Evolutionary conservation across 2,888 invertebrate genomes (phyloP).

Genomic region (Limnephilus rhombicus): DNA sequence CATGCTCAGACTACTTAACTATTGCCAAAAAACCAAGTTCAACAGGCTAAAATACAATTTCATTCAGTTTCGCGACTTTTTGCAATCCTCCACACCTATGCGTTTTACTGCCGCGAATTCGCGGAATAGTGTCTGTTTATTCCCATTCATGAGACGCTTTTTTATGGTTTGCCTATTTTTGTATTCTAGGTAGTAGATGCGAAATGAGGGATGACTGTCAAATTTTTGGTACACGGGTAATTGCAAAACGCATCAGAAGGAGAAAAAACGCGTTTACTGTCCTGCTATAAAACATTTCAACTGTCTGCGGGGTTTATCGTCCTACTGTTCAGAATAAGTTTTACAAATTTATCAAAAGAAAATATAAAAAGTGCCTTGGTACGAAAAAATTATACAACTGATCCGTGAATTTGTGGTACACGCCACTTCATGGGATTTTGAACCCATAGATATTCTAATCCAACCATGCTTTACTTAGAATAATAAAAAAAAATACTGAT

Average conservation of each 20-base stretch:
- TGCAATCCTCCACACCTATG: not conserved
- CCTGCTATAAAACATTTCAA: too few species aligned
- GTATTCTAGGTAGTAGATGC: not conserved
- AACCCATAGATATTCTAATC: too few species aligned
- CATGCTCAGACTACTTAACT: constrained; percentile 48
- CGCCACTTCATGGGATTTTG: too few species aligned
- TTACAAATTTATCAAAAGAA: too few species aligned
- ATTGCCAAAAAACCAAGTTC: constrained; percentile 32
- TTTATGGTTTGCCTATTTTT: not conserved
- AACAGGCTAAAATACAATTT: not conserved
- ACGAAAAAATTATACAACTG: too few species aligned
- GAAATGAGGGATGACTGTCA: not conserved
- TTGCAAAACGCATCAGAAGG: not conserved
- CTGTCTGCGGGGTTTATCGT: not conserved
- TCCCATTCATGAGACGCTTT: constrained; percentile 18
- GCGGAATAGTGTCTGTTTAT: not conserved
- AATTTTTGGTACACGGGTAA: not conserved
- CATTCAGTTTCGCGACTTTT: constrained; percentile 6
- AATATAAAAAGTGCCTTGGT: too few species aligned
- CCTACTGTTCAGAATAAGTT: not conserved
- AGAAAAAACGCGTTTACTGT: not conserved
- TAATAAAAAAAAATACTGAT: too few species aligned
- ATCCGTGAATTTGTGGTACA: too few species aligned
- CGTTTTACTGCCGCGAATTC: not conserved
- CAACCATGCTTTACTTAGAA: too few species aligned